phyloP scores from a whole-genome alignment of 2,113 vertebrate species.

The Melanotaenia duboulayi region DNA sequence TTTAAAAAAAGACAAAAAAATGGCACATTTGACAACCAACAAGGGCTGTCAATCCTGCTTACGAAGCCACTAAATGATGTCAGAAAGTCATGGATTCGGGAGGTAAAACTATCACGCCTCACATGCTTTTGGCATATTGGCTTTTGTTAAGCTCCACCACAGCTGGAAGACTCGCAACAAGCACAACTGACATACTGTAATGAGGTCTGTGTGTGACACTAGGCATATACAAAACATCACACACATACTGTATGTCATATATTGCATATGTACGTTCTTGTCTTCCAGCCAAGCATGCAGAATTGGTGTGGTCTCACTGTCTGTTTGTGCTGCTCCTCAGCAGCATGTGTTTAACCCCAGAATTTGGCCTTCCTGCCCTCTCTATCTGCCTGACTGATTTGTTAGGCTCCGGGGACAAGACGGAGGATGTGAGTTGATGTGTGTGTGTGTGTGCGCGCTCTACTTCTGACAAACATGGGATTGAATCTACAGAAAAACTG shows the following conservation, averaged over 20 bases:
- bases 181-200: conserved; percentile 67
- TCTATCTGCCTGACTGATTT: conserved; percentile 79
- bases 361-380: conserved; percentile 76
- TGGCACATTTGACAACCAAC: conserved; percentile 31
- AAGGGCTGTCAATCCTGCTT: conserved; percentile 35
- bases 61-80: conserved; percentile 49
- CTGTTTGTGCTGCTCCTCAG: conserved; percentile 54
- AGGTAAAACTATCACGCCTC: conserved; percentile 55
- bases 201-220: conserved; percentile 66
- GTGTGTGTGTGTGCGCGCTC: conserved; percentile 5
- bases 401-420: conserved; percentile 69
- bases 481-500: conserved; percentile 58
- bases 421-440: conserved; percentile 48
- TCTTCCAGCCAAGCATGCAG: conserved; percentile 40
- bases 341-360: conserved; percentile 77
- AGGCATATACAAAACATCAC: conserved; percentile 50
- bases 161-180: conserved; percentile 64
- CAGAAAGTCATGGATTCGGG: conserved; percentile 34
- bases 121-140: conserved; percentile 51
- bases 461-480: conserved; percentile 39
- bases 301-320: conserved; percentile 55
- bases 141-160: conserved; percentile 67
- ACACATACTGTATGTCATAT: conserved; percentile 28
- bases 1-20: conserved; percentile 2
- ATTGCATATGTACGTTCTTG: conserved; percentile 29